Conservation (phyloP, 1,140 invertebrate genomes). For the Lamellibrachia luymesi region DNA sequence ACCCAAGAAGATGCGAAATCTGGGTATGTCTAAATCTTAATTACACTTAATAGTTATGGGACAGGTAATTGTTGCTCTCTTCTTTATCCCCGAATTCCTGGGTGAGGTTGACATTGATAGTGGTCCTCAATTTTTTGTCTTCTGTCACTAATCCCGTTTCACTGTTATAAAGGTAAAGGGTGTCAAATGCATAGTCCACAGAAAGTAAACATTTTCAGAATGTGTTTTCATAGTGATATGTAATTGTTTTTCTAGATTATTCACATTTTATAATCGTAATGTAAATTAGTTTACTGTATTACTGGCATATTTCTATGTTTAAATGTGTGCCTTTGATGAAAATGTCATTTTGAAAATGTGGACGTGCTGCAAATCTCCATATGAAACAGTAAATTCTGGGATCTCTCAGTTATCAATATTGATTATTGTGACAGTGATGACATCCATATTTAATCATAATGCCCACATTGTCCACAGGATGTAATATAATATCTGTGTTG, state of each 20-base stretch:
- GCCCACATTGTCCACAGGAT: background rate
- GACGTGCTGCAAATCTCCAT: background rate
- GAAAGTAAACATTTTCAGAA: too few species aligned
- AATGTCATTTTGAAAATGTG: background rate
- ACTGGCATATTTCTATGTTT: background rate
- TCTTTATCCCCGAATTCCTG: too few species aligned
- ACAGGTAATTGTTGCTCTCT: background rate
- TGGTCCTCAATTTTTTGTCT: background rate
- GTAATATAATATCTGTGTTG: background rate
- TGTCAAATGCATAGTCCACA: too few species aligned
- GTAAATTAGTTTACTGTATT: too few species aligned
- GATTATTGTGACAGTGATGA: background rate
- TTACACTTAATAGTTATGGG: background rate
- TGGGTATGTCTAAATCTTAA: constrained; percentile 34
- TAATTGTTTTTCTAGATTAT: too few species aligned
- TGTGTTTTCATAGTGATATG: too few species aligned
- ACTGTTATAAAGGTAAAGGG: background rate
- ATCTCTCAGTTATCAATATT: too few species aligned
- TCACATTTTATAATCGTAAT: background rate
- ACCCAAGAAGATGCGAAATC: constrained; percentile 41
- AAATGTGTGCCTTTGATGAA: constrained; percentile 13
- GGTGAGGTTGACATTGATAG: background rate
- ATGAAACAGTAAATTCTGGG: too few species aligned
- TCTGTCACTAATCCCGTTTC: background rate
- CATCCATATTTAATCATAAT: background rate